Conservation (phyloP, 2,797 vertebrate genomes). For the Rhyacichthys aspro region DNA sequence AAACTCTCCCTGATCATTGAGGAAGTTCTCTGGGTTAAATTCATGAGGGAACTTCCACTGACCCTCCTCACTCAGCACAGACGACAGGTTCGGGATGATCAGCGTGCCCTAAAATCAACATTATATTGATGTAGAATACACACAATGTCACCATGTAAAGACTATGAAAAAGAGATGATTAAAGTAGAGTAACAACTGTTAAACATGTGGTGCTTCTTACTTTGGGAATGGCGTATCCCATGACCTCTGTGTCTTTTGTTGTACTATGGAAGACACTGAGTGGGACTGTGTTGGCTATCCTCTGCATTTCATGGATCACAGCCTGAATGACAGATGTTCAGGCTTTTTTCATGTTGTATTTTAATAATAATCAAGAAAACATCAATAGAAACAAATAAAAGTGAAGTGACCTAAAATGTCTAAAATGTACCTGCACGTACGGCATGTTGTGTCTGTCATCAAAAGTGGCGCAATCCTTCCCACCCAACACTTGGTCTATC, state of each 20-base stretch:
- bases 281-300: conserved; percentile 73
- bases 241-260: conserved; percentile 76
- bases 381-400: not conserved
- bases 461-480: conserved; percentile 46
- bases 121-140: not conserved
- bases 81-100: conserved; percentile 73
- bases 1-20: conserved; percentile 72
- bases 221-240: conserved; percentile 81
- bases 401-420: not conserved
- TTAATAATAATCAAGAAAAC: not conserved
- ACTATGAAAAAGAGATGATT: not conserved
- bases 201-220: conserved; percentile 38
- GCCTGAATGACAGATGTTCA: conserved; percentile 58
- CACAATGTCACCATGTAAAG: too few species aligned
- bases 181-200: not conserved
- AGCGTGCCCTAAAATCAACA: conserved; percentile 65
- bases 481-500: conserved; percentile 68
- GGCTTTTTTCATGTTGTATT: not conserved
- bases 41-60: conserved; percentile 78
- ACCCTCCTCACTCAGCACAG: conserved; percentile 68
- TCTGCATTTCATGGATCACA: conserved; percentile 79
- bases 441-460: conserved; percentile 73
- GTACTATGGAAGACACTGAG: conserved; percentile 77
- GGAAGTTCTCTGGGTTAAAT: conserved; percentile 80
- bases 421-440: conserved; percentile 62